phyloP scores from a whole-genome alignment of 2,888 invertebrate genomes.

The Pherbina coryleti region DNA sequence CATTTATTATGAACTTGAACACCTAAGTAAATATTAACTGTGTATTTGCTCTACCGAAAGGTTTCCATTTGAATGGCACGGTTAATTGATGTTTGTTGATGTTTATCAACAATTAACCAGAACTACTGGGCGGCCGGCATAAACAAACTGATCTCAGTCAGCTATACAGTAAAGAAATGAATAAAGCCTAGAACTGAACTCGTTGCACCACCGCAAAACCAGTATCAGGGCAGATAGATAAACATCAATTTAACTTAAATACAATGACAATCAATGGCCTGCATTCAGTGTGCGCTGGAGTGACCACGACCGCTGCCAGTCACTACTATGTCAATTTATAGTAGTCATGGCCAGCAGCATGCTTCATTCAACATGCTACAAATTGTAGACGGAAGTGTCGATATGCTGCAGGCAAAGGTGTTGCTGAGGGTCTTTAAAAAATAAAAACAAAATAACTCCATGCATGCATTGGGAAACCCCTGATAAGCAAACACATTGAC shows the following conservation, averaged over 20 bases:
- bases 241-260: constrained; percentile 18
- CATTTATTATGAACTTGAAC: too few species aligned
- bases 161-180: too few species aligned
- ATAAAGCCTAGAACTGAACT: background rate
- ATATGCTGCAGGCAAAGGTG: constrained; percentile 6
- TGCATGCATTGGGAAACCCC: too few species aligned
- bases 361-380: background rate
- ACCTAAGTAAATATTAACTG: too few species aligned
- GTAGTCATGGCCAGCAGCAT: too few species aligned
- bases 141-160: too few species aligned
- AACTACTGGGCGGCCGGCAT: background rate
- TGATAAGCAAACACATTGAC: too few species aligned
- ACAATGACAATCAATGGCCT: constrained; percentile 6
- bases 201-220: constrained; percentile 20
- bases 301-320: too few species aligned
- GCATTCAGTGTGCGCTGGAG: too few species aligned
- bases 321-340: too few species aligned
- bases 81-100: constrained; percentile 1
- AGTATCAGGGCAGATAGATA: background rate
- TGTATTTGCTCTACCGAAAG: too few species aligned
- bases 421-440: background rate
- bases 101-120: constrained; percentile 6
- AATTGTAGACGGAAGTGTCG: constrained; percentile 9
- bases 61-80: background rate
- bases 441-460: too few species aligned